These are phyloP conservation scores for Scaptomyza flava DNA, from an alignment of 2,888 invertebrate genomes.

Conservation along the genomic window DNA sequence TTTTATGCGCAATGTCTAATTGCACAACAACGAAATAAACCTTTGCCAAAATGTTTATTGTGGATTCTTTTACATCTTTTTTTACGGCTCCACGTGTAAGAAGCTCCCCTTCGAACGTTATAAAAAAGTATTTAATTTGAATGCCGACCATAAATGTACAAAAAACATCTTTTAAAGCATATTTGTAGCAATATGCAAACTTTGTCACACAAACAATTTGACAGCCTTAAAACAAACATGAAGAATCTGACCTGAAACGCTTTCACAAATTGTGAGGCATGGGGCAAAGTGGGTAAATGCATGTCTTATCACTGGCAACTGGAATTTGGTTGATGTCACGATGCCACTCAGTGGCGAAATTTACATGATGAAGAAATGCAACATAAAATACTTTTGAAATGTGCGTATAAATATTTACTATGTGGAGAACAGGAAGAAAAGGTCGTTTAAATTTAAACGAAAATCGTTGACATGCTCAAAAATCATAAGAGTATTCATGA, in stretches of 20 bases:
- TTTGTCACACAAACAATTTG: conserved; percentile 71
- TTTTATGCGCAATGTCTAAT: conserved; percentile 5
- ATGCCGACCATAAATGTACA: conserved; percentile 61
- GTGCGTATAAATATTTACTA: conserved; percentile 64
- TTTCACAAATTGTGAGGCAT: background rate
- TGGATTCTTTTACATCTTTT: background rate
- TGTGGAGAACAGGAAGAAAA: conserved; percentile 11
- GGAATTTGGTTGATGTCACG: conserved; percentile 42
- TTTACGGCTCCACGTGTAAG: background rate
- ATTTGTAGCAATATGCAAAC: conserved; percentile 71
- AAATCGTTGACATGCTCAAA: conserved; percentile 6
- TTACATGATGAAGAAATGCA: conserved; percentile 62
- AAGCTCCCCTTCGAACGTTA: background rate
- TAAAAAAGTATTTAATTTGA: conserved; percentile 63
- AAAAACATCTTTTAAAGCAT: conserved; percentile 60
- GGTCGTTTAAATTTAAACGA: conserved; percentile 30
- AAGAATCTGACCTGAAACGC: conserved; percentile 47
- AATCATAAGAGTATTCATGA: background rate
- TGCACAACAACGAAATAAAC: conserved; percentile 1
- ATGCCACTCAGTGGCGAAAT: conserved; percentile 9
- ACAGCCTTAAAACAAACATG: conserved; percentile 55
- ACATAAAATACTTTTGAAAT: conserved; percentile 71
- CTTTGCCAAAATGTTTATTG: background rate
- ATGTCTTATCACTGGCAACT: conserved; percentile 65
- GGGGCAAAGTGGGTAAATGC: conserved; percentile 37